Conservation (phyloP, 2,888 invertebrate species). For the Emmelina monodactyla region DNA sequence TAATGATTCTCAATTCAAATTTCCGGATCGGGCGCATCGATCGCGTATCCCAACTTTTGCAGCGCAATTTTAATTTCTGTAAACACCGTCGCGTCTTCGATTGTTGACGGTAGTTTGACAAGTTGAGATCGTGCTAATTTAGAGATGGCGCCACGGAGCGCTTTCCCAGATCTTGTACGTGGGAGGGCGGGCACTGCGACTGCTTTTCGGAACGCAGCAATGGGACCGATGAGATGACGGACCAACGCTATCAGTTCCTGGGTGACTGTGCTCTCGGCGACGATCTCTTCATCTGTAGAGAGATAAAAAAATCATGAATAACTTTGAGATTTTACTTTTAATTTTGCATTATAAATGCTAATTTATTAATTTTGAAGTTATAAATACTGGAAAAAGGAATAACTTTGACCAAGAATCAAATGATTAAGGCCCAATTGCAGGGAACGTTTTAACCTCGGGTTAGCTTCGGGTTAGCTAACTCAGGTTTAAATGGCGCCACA, state of each 20-base stretch:
- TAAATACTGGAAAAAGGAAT: no score
- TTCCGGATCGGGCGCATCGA: slow-evolving; percentile 73
- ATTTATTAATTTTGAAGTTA: no score
- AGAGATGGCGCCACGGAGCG: slow-evolving; percentile 81
- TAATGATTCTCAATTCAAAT: slow-evolving; percentile 18
- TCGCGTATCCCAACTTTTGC: slow-evolving; percentile 78
- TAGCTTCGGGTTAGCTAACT: no score
- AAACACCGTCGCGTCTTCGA: slow-evolving; percentile 87
- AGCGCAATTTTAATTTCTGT: slow-evolving; percentile 78
- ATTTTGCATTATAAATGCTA: no score
- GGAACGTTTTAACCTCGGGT: no score
- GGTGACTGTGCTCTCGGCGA: slow-evolving; percentile 46
- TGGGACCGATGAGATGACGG: slow-evolving; percentile 77
- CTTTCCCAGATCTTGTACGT: slow-evolving; percentile 79
- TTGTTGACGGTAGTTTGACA: slow-evolving; percentile 83
- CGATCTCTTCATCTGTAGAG: slow-evolving; percentile 48
- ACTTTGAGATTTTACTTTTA: no score
- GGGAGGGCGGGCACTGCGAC: slow-evolving; percentile 83
- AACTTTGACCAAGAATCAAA: no score
- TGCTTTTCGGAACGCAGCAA: slow-evolving; percentile 85
- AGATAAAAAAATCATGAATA: no score
- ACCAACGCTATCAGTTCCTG: slow-evolving; percentile 51
- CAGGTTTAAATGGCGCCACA: no score
- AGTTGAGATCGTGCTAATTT: slow-evolving; percentile 83
- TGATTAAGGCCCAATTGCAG: no score